Evolutionary conservation across 2,797 vertebrate genomes (phyloP).

Genomic region (Chromobotia macracanthus): DNA sequence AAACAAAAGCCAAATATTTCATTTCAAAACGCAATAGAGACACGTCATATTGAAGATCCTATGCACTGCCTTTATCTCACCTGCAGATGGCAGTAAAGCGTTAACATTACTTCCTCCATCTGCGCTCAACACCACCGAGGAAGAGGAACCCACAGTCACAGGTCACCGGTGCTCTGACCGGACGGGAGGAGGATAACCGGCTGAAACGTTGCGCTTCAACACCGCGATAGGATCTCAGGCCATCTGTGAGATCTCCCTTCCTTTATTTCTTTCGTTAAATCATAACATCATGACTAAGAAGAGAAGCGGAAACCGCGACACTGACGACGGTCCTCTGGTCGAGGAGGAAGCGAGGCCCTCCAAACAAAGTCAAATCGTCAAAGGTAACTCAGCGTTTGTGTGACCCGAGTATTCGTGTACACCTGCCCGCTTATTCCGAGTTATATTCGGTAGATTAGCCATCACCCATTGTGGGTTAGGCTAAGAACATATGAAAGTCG

Average conservation of each 20-base stretch:
- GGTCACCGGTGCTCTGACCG: slow-evolving; percentile 32
- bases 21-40: background rate
- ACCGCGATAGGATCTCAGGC: background rate
- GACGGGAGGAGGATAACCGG: slow-evolving; percentile 17
- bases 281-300: slow-evolving; percentile 74
- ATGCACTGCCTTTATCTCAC: background rate
- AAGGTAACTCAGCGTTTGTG: slow-evolving; percentile 65
- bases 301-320: slow-evolving; percentile 71
- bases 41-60: background rate
- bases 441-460: background rate
- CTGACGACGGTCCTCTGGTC: slow-evolving; percentile 54
- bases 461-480: too few species aligned
- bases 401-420: background rate
- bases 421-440: background rate
- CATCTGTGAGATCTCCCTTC: background rate
- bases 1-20: background rate
- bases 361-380: slow-evolving; percentile 52
- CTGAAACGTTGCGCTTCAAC: background rate
- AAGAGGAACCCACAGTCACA: slow-evolving; percentile 28
- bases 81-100: slow-evolving; percentile 1
- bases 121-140: background rate
- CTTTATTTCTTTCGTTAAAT: background rate
- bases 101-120: background rate
- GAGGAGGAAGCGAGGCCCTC: slow-evolving; percentile 65
- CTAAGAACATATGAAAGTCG: too few species aligned